Evolutionary conservation across 1,140 invertebrate species (phyloP).

Genomic region (Polypedilum pembai): DNA sequence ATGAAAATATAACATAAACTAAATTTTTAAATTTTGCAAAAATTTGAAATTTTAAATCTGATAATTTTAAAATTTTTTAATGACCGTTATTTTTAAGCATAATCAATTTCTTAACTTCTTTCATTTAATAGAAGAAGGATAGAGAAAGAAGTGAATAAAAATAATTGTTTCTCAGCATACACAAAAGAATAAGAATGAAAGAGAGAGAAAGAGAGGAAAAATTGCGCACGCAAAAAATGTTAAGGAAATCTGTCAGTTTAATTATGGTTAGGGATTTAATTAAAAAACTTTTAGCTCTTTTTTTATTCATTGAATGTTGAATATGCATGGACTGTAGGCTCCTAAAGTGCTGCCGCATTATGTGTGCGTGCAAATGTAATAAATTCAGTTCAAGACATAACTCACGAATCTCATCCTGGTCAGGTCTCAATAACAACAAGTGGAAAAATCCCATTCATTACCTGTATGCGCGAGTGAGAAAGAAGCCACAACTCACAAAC

Average conservation of each 20-base stretch:
- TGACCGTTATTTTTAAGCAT: background rate
- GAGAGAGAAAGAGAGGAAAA: background rate
- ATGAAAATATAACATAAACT: too few species aligned
- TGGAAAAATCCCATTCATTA: background rate
- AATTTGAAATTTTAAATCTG: too few species aligned
- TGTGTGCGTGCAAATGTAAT: constrained; percentile 7
- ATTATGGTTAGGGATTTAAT: constrained; percentile 27
- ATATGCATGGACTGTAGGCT: background rate
- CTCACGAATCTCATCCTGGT: background rate
- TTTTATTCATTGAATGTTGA: background rate
- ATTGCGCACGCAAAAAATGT: constrained; percentile 26
- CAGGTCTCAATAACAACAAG: background rate
- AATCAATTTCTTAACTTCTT: background rate
- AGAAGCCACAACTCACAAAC: background rate
- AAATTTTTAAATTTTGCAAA: too few species aligned
- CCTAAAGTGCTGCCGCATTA: background rate
- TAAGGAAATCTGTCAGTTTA: constrained; percentile 28
- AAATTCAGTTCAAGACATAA: background rate
- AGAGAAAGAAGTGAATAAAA: background rate
- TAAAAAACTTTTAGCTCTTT: background rate
- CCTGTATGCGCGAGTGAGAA: too few species aligned
- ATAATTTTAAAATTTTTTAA: too few species aligned
- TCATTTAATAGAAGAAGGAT: background rate
- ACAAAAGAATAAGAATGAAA: background rate
- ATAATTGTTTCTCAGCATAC: background rate